Base-by-base conservation (phyloP, 2,797 vertebrate genomes). In the Pangasius sanitwongsei region DNA sequence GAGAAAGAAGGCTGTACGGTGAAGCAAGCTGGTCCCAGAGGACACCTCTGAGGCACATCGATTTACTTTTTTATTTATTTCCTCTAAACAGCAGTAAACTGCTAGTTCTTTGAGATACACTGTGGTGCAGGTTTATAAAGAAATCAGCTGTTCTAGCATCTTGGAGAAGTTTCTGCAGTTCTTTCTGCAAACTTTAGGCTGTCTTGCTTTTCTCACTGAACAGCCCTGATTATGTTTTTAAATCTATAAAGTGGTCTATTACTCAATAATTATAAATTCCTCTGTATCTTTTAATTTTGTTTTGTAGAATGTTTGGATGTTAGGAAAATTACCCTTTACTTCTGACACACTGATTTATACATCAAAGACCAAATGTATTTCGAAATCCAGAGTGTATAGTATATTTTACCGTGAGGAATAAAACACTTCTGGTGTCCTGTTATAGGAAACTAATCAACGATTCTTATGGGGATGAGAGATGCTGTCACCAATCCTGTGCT, bases 51-150 rank as follows among this genome's bases (percentile, higher is more conserved):
- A 83, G 81, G 81, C 25, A 83, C 37, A 83, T 44, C 1, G 78
- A 83, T 44, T 31, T n/a, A 0, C 55, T 20, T 16, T 77, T 63
- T 41, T 83, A 44, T 63, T 28, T 83, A 65, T 83, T 83, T 48
- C 59, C 37, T 63, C 59, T 41, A n/a, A 65, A 44, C 59, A n/a
- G 81, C 37, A 83, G 59, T 44, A 83, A 63, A 83, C 80, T 28
- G 57, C 12, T 6, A 13, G 55, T 25, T 61, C 34, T 82, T 28
- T 61, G 34, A 41, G 80, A 61, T 44, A 37, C 20, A 65, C 23
- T 28, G 20, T 6, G 55, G 9, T 31, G n/a, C n/a, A 55, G 77
- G n/a, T 55, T 80, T 28, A 53, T 78, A 80, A 34, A 55, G 28
- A 31, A 55, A 77, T 57, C 78, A 81, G 53, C 53, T 81, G 31